phyloP scores from a whole-genome alignment of 2,797 vertebrate genomes.

The Ceyx erithaca region DNA sequence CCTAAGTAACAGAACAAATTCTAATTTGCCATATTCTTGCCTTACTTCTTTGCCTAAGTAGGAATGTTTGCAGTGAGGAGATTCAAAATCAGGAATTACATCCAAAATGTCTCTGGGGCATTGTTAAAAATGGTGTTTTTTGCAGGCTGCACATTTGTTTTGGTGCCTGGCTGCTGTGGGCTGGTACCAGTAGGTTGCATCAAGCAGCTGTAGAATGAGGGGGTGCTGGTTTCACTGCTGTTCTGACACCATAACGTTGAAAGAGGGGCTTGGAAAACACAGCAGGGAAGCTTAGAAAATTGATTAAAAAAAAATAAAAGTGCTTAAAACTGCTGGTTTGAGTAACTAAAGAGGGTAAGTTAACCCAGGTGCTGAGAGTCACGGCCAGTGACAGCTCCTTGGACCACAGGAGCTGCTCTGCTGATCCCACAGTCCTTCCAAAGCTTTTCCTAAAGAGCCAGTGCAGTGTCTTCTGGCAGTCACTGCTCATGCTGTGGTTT shows the following conservation, averaged over 20 bases:
- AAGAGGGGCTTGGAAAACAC: background rate
- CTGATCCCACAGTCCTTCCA: background rate
- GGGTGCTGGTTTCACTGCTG: background rate
- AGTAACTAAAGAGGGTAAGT: background rate
- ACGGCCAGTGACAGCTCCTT: background rate
- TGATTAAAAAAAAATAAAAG: background rate
- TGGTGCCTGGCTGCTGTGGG: background rate
- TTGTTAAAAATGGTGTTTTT: background rate
- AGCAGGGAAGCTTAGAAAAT: background rate
- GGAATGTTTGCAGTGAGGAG: background rate
- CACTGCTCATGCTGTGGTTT: background rate
- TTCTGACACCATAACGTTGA: rapidly evolving
- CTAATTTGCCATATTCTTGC: background rate
- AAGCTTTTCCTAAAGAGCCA: background rate
- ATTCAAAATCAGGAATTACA: background rate
- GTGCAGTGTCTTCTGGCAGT: background rate
- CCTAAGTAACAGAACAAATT: background rate
- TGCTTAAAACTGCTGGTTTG: background rate
- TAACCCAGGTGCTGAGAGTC: background rate
- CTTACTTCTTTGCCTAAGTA: too few species aligned
- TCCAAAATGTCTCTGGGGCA: background rate
- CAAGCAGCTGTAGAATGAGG: background rate
- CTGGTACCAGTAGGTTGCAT: background rate
- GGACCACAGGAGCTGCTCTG: background rate
- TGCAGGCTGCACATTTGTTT: background rate